Percentiles rank a stretch among this genome's conserved stretches.
These are phyloP conservation scores for Megaceryle maxima DNA, from an alignment of 2,113 vertebrate species.

Conservation along the genomic window DNA sequence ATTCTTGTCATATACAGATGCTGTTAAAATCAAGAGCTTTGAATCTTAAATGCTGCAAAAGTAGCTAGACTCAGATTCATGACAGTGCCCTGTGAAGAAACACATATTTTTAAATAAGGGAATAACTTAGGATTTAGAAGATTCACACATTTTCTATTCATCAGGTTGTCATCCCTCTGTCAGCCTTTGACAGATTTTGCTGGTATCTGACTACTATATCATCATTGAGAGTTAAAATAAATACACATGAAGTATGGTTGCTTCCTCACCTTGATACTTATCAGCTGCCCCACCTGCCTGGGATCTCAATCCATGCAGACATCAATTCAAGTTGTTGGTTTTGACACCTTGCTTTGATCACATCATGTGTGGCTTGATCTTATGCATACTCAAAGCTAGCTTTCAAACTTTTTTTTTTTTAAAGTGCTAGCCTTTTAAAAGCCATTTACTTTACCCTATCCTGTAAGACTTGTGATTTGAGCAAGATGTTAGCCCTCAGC, in stretches of 20 bases:
- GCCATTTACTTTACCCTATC: background rate
- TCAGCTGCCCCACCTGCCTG: background rate
- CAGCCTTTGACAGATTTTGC: background rate
- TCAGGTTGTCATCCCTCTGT: conserved; percentile 17
- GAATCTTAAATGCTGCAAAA: background rate
- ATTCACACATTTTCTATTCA: conserved; percentile 12
- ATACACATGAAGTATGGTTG: background rate
- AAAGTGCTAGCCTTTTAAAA: background rate
- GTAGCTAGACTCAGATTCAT: background rate
- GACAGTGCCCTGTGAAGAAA: background rate
- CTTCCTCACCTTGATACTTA: background rate
- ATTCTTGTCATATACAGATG: background rate
- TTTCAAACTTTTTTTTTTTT: background rate
- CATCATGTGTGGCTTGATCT: background rate
- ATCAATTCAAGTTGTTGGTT: background rate
- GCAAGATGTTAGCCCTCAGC: background rate
- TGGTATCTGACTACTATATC: background rate
- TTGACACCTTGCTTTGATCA: background rate
- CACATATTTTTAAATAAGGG: background rate
- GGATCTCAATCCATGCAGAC: background rate
- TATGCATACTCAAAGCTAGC: background rate
- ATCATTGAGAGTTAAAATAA: conserved; percentile 11
- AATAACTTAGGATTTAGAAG: background rate
- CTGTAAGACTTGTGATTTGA: background rate
- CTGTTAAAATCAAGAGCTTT: background rate